Conservation (phyloP, 2,113 vertebrate species). For the Hypocryptadius cinnamomeus region DNA sequence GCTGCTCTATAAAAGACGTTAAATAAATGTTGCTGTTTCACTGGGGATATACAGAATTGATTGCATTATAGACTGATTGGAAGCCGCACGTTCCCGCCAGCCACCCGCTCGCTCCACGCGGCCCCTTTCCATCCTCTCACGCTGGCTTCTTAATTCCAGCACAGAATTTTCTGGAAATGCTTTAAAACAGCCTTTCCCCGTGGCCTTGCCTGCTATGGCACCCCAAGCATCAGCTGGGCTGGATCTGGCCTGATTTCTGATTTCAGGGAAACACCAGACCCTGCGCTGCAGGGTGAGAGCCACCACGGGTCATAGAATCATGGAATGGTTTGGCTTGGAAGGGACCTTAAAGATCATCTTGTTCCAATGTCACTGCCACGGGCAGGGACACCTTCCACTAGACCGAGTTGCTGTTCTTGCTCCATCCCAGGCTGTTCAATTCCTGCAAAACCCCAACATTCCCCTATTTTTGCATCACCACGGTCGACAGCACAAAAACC, state of each 20-base stretch:
- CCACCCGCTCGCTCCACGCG: background rate
- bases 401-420: background rate
- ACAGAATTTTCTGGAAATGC: constrained; percentile 47
- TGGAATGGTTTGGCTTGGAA: background rate
- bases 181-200: background rate
- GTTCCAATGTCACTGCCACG: background rate
- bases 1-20: constrained; percentile 83
- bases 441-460: background rate
- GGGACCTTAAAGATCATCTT: background rate
- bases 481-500: background rate
- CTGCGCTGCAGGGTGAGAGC: background rate
- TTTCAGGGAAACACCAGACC: background rate
- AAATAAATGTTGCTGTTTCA: constrained; percentile 82
- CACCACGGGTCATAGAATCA: fast-evolving
- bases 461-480: background rate
- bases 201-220: fast-evolving
- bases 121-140: background rate
- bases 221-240: fast-evolving
- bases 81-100: constrained; percentile 58
- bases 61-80: constrained; percentile 74
- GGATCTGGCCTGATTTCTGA: background rate
- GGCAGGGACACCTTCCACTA: background rate
- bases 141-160: background rate
- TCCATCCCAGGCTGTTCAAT: background rate
- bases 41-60: constrained; percentile 67